A percentile compares a stretch with the other conserved stretches of the same genome.
Conservation (phyloP, 2,797 vertebrate species). For the Thaleichthys pacificus region DNA sequence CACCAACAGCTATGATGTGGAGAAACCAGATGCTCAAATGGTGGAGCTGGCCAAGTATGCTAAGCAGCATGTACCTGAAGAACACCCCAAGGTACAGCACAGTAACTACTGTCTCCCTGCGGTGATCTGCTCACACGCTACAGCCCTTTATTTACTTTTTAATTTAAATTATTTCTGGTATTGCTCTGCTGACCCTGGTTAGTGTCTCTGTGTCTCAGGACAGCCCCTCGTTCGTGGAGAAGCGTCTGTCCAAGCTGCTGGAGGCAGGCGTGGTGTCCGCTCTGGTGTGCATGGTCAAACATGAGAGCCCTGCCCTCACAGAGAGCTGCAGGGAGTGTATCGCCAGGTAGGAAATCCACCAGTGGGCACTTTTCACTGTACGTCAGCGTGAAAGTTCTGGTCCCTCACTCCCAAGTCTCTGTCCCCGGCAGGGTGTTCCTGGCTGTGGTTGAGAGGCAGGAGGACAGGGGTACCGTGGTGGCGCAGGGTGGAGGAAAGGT, state of each 20-base stretch:
- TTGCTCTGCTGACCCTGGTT: neutral
- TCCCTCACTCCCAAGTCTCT: slow-evolving; percentile 12
- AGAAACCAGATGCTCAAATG: slow-evolving; percentile 94
- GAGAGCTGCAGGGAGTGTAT: slow-evolving; percentile 89
- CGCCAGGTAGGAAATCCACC: slow-evolving; percentile 76
- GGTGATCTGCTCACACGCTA: neutral
- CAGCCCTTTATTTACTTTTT: neutral
- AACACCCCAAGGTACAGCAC: slow-evolving; percentile 89
- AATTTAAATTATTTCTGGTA: too few species aligned
- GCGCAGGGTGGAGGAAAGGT: slow-evolving; percentile 98
- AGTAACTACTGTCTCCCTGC: neutral
- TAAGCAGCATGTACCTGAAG: slow-evolving; percentile 95
- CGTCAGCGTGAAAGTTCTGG: neutral
- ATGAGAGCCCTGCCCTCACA: slow-evolving; percentile 87
- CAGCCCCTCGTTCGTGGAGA: slow-evolving; percentile 80
- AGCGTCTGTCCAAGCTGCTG: slow-evolving; percentile 87
- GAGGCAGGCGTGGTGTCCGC: slow-evolving; percentile 89
- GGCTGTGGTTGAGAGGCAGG: slow-evolving; percentile 88
- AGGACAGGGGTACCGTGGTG: slow-evolving; percentile 91
- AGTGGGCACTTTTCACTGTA: slow-evolving; percentile 6
- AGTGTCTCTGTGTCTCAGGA: slow-evolving; percentile 75
- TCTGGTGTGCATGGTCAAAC: slow-evolving; percentile 93
- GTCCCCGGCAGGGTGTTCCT: slow-evolving; percentile 84
- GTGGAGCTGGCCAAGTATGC: slow-evolving; percentile 97
- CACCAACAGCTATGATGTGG: slow-evolving; percentile 94